A percentile compares a stretch with the other conserved stretches of the same genome.
These are phyloP conservation scores for Emydoidea blandingii DNA, from an alignment of 2,797 vertebrate species.

Conservation along the genomic window DNA sequence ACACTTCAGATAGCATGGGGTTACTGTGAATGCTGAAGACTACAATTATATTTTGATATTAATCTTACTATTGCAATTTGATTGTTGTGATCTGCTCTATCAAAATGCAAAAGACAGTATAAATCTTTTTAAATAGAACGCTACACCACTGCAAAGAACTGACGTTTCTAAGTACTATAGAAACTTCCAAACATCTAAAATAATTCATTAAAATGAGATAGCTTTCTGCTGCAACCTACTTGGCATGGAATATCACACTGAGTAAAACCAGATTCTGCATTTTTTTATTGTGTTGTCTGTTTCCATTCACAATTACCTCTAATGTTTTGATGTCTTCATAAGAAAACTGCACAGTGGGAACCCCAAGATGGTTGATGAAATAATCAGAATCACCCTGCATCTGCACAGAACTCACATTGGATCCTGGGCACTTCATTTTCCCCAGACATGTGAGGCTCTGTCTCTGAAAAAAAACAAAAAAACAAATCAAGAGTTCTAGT, in stretches of 20 bases:
- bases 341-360: conserved; percentile 88
- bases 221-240: conserved; percentile 30
- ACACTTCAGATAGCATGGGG: conserved; percentile 25
- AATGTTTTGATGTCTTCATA: conserved; percentile 85
- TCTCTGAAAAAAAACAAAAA: conserved; percentile 83
- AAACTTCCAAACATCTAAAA: conserved; percentile 39
- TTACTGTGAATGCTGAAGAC: conserved; percentile 54
- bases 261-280: conserved; percentile 28
- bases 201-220: conserved; percentile 37
- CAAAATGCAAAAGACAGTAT: conserved; percentile 50
- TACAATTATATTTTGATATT: conserved; percentile 64
- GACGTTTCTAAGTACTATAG: conserved; percentile 43
- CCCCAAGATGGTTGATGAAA: conserved; percentile 92
- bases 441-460: conserved; percentile 86
- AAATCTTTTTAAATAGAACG: conserved; percentile 56
- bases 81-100: conserved; percentile 27
- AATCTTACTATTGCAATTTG: conserved; percentile 54
- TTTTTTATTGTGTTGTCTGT: background rate
- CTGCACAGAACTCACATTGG: conserved; percentile 90
- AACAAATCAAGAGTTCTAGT: conserved; percentile 22
- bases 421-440: conserved; percentile 81
- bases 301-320: conserved; percentile 83
- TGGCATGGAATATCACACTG: background rate
- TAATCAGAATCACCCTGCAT: conserved; percentile 89
- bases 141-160: conserved; percentile 21